phyloP scores from a whole-genome alignment of 2,888 invertebrate species.

The Drosophila heteroneura region DNA sequence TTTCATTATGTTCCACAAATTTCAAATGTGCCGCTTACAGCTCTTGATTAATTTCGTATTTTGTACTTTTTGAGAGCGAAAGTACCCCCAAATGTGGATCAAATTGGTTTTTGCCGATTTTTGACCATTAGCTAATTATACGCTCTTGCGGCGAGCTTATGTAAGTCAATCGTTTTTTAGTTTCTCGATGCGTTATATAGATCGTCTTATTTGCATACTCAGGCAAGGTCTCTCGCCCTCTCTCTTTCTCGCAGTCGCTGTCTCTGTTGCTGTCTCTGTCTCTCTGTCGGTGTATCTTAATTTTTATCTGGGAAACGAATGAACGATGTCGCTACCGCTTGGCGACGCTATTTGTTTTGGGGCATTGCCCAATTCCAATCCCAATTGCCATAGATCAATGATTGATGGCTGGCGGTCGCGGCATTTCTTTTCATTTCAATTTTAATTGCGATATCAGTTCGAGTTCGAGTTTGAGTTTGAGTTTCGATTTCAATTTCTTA shows the following conservation, averaged over 20 bases:
- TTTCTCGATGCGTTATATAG: slow-evolving; percentile 38
- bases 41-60: slow-evolving; percentile 39
- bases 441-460: slow-evolving; percentile 18
- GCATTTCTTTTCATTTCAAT: slow-evolving; percentile 61
- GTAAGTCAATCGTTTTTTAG: slow-evolving; percentile 29
- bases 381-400: slow-evolving; percentile 57
- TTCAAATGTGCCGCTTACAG: slow-evolving; percentile 62
- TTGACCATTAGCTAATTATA: slow-evolving; percentile 54
- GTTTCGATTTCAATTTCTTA: slow-evolving; percentile 19
- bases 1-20: slow-evolving; percentile 40
- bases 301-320: slow-evolving; percentile 31
- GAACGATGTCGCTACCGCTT: slow-evolving; percentile 66
- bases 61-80: slow-evolving; percentile 49
- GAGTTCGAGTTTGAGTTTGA: slow-evolving; percentile 1
- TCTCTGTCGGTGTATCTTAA: slow-evolving; percentile 7
- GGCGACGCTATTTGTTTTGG: slow-evolving; percentile 57
- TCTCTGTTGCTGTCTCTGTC: not conserved
- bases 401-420: slow-evolving; percentile 46
- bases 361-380: slow-evolving; percentile 38
- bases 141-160: slow-evolving; percentile 36
- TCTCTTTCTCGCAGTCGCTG: not conserved
- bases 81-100: slow-evolving; percentile 49
- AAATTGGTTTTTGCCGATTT: slow-evolving; percentile 46
- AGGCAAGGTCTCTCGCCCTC: not conserved
- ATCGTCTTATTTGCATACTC: slow-evolving; percentile 39